Evolutionary conservation across 2,113 vertebrate genomes (phyloP).

Genomic region (Albula goreensis): DNA sequence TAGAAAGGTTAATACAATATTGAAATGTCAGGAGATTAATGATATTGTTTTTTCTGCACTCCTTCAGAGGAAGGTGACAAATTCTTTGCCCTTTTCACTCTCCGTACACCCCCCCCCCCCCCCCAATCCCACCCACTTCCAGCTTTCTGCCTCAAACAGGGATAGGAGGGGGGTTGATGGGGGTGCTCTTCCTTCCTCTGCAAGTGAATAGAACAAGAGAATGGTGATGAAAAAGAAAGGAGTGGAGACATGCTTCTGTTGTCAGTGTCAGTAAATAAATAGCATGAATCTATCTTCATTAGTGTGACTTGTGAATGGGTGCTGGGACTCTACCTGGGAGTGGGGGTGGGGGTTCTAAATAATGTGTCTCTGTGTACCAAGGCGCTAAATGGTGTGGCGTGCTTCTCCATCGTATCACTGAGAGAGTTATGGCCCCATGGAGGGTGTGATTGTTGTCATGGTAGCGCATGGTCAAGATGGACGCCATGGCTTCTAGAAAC

Average conservation of each 20-base stretch:
- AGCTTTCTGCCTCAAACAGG: constrained; percentile 25
- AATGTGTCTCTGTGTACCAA: constrained; percentile 42
- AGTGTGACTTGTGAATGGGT: constrained; percentile 54
- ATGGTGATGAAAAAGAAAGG: constrained; percentile 61
- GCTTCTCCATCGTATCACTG: constrained; percentile 34
- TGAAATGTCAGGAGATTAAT: constrained; percentile 82
- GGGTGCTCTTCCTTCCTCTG: not conserved
- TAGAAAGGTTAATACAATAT: constrained; percentile 82
- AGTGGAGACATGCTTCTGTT: constrained; percentile 61
- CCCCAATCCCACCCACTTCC: not conserved
- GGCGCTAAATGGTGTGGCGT: constrained; percentile 54
- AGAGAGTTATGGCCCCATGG: not conserved
- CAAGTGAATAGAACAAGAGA: constrained; percentile 54
- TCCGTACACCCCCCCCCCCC: constrained; percentile 26
- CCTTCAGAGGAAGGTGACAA: constrained; percentile 67
- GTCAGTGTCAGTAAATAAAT: constrained; percentile 71
- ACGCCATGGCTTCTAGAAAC: no score
- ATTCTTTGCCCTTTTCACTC: constrained; percentile 71
- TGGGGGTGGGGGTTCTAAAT: constrained; percentile 33
- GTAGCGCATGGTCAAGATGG: constrained; percentile 15
- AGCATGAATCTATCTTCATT: constrained; percentile 83
- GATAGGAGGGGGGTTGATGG: not conserved
- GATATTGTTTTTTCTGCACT: constrained; percentile 66
- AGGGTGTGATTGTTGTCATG: constrained; percentile 16
- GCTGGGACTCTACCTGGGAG: constrained; percentile 43